These are phyloP conservation scores for Azorinus chamasolen DNA, from an alignment of 2,888 invertebrate species.

Conservation along the genomic window DNA sequence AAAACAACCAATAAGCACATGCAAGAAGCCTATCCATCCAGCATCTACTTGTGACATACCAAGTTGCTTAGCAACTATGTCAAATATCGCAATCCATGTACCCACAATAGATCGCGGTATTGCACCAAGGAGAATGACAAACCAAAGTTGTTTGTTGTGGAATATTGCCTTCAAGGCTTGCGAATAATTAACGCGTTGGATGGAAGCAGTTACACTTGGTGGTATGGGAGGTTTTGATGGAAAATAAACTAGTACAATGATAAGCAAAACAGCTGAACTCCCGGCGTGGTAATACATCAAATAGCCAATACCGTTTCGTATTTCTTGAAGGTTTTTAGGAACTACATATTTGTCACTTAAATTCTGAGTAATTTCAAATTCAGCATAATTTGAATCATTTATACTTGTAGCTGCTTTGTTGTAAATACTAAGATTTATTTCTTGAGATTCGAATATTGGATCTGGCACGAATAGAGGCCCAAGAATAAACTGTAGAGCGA, in stretches of 20 bases:
- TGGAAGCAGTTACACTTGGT: too few species aligned
- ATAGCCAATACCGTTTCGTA: neutral
- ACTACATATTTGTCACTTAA: neutral
- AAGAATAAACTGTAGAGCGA: neutral
- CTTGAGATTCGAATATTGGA: neutral
- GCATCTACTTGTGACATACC: too few species aligned
- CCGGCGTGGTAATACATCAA: neutral
- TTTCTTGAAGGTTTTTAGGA: neutral
- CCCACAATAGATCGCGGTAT: neutral
- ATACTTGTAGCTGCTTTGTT: too few species aligned
- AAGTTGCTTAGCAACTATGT: neutral
- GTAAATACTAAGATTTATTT: too few species aligned
- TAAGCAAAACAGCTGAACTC: neutral
- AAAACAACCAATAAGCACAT: neutral
- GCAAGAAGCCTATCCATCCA: neutral
- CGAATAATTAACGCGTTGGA: neutral
- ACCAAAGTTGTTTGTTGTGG: neutral
- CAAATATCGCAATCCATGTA: neutral
- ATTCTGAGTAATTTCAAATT: too few species aligned
- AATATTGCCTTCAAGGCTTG: neutral
- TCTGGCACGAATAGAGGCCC: neutral
- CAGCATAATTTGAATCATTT: too few species aligned
- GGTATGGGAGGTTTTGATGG: too few species aligned
- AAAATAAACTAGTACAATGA: neutral
- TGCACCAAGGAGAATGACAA: neutral